Conservation (phyloP, 92 coral and sea anemone species). For the Montipora capitata region DNA sequence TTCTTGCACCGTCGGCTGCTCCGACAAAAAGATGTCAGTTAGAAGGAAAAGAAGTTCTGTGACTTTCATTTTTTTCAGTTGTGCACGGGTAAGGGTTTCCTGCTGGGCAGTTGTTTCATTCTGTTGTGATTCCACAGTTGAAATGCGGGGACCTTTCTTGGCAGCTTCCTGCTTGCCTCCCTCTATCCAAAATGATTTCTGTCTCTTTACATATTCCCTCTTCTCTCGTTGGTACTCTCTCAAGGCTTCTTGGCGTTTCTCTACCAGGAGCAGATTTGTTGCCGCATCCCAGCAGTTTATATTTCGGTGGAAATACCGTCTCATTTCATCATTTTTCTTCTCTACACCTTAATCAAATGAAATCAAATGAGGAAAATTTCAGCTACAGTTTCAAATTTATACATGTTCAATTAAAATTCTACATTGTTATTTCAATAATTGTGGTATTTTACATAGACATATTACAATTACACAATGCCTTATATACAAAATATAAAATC, state of each 20-base stretch:
- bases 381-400: constrained; percentile 8
- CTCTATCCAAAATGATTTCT: constrained; percentile 32
- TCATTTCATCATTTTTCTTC: constrained; percentile 24
- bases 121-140: constrained; percentile 10
- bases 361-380: constrained; percentile 13
- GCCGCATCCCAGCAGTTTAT: constrained; percentile 55
- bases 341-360: constrained; percentile 20
- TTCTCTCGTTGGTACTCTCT: constrained; percentile 21
- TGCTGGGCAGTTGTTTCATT: constrained; percentile 17
- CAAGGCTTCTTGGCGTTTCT: constrained; percentile 50
- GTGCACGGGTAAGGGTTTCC: constrained; percentile 25
- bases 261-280: constrained; percentile 40
- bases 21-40: constrained; percentile 10
- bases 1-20: constrained; percentile 1
- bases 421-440: background rate
- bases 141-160: constrained; percentile 34
- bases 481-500: too few relatives aligned
- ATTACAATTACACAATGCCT: too few relatives aligned
- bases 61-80: constrained; percentile 24
- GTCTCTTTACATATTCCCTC: constrained; percentile 7
- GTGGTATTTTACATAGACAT: too few relatives aligned
- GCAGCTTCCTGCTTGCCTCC: constrained; percentile 58
- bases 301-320: constrained; percentile 36
- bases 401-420: background rate
- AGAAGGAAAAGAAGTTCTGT: constrained; percentile 21